A percentile compares a stretch with the other conserved stretches of the same genome.
Conservation (phyloP, 2,797 vertebrate species). For the Brotula barbata region DNA sequence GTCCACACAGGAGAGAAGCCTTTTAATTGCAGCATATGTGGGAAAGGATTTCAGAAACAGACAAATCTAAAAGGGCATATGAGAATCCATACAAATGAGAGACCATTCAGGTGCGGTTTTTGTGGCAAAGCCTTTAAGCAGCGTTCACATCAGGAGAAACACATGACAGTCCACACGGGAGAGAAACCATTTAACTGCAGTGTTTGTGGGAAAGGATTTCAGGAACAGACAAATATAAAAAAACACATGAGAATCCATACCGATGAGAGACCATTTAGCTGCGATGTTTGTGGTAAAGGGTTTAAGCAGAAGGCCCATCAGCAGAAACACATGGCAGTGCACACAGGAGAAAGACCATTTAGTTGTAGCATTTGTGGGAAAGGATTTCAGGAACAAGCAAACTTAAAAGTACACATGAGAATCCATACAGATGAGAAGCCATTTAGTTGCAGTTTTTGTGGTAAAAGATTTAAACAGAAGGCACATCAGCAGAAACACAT, state of each 20-base stretch:
- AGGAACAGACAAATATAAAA: slow-evolving; percentile 13
- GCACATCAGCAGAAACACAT: neutral
- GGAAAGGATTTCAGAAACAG: neutral
- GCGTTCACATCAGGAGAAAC: slow-evolving; percentile 14
- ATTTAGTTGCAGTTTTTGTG: neutral
- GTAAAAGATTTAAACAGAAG: neutral
- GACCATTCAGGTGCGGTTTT: neutral
- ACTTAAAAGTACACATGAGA: neutral
- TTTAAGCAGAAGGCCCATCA: slow-evolving; percentile 6
- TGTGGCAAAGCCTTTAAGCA: slow-evolving; percentile 17
- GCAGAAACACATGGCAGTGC: neutral
- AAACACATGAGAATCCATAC: slow-evolving; percentile 19
- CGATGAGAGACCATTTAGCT: slow-evolving; percentile 13
- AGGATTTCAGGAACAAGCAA: neutral
- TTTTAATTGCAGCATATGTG: neutral
- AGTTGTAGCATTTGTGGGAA: neutral
- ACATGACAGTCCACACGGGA: slow-evolving; percentile 5
- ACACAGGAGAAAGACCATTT: neutral
- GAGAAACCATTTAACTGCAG: neutral
- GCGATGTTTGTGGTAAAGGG: neutral
- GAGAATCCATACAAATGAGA: neutral
- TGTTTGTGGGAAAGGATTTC: neutral
- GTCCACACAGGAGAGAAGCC: slow-evolving; percentile 1
- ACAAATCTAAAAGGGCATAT: neutral
- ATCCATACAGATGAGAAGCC: neutral